Conservation (phyloP, 1,140 invertebrate species). For the Artemia franciscana region DNA sequence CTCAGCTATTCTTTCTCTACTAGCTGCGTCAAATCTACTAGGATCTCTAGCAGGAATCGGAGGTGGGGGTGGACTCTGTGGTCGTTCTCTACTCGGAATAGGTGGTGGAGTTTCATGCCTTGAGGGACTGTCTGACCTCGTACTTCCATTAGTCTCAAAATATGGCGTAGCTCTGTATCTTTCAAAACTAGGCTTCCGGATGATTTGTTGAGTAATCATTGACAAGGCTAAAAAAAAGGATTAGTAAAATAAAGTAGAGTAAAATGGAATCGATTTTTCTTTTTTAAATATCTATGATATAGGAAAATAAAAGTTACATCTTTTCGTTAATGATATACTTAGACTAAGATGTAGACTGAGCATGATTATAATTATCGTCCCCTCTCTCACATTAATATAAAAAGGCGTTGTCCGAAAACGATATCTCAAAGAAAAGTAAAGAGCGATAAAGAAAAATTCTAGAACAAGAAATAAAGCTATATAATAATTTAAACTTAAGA, state of each 20-base stretch:
- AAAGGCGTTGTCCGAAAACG: too few relatives aligned
- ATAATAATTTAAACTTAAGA: too few relatives aligned
- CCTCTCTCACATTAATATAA: too few relatives aligned
- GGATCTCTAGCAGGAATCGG: slow-evolving; percentile 2
- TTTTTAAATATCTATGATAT: too few relatives aligned
- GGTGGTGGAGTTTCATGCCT: slow-evolving; percentile 6
- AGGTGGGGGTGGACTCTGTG: slow-evolving; percentile 6
- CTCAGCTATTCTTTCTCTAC: slow-evolving; percentile 9
- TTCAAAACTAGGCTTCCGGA: slow-evolving; percentile 63
- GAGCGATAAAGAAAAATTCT: too few relatives aligned
- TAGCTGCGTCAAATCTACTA: not conserved
- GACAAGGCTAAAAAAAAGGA: slow-evolving; percentile 17
- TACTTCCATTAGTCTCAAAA: slow-evolving; percentile 61
- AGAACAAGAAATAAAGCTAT: too few relatives aligned
- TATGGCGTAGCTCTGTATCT: slow-evolving; percentile 56
- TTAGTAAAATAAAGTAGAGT: slow-evolving; percentile 1
- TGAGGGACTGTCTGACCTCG: slow-evolving; percentile 62
- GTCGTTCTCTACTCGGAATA: slow-evolving; percentile 8
- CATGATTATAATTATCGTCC: too few relatives aligned
- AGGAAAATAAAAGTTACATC: too few relatives aligned
- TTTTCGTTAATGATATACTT: too few relatives aligned
- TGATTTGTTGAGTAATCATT: slow-evolving; percentile 43
- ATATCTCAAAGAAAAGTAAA: too few relatives aligned
- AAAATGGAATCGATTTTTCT: too few relatives aligned
- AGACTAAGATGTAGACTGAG: too few relatives aligned